Conservation (phyloP, 2,113 vertebrate genomes). For the Ahaetulla prasina region DNA sequence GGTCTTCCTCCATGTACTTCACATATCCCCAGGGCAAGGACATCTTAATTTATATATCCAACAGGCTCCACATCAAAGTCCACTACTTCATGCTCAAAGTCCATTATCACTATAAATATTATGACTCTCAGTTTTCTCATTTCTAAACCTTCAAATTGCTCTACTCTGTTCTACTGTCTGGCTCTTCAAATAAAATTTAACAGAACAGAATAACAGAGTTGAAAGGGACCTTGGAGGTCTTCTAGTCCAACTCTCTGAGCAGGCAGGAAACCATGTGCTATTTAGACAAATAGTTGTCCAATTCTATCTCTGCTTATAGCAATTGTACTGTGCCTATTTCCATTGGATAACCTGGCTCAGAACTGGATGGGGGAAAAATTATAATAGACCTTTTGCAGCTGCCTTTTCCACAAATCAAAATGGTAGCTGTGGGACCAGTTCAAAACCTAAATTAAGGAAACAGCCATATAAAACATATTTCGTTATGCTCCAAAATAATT, state of each 20-base stretch:
- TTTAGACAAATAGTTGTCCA: no score
- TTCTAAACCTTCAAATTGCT: background rate
- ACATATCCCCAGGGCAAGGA: no score
- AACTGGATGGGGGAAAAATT: background rate
- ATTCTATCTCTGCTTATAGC: no score
- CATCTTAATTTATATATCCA: no score
- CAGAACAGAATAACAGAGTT: no score
- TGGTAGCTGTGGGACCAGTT: background rate
- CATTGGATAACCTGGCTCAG: no score
- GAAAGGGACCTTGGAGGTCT: no score
- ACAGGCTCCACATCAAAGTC: background rate
- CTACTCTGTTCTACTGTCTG: background rate
- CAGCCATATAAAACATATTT: background rate
- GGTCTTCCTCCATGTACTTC: no score
- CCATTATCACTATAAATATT: background rate
- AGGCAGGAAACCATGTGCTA: no score
- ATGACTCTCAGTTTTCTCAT: background rate
- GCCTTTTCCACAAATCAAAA: background rate
- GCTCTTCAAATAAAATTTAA: background rate
- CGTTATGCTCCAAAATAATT: background rate
- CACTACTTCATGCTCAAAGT: background rate
- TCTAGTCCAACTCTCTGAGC: no score
- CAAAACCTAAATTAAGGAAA: conserved; percentile 2
- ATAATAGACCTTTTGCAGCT: rapidly evolving
- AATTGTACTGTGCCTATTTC: no score